A percentile compares a stretch with the other conserved stretches of the same genome.
phyloP scores from a whole-genome alignment of 2,888 invertebrate genomes.

The Ectobius pallidus region DNA sequence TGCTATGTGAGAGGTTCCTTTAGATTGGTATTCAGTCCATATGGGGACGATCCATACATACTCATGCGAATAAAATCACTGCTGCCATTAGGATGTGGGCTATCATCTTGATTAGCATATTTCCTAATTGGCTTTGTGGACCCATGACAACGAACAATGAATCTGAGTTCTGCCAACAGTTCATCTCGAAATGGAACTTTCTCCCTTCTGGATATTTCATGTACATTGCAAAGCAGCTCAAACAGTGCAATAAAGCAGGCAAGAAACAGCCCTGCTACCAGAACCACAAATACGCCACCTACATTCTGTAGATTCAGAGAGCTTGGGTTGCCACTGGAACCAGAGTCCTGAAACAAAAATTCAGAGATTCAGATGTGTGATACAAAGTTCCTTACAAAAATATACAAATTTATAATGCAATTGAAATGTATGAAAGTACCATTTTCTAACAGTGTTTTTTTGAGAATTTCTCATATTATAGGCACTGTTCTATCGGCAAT shows the following conservation, averaged over 20 bases:
- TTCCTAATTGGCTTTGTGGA: slow-evolving; percentile 71
- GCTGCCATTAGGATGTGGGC: not conserved
- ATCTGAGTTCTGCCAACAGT: slow-evolving; percentile 71
- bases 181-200: slow-evolving; percentile 68
- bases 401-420: too few relatives aligned
- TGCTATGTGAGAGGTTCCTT: slow-evolving; percentile 8
- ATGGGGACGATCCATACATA: not conserved
- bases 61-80: not conserved
- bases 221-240: slow-evolving; percentile 39
- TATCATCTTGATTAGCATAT: slow-evolving; percentile 51
- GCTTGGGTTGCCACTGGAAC: slow-evolving; percentile 33
- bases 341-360: slow-evolving; percentile 30
- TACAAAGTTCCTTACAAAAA: too few relatives aligned
- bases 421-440: too few relatives aligned
- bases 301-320: slow-evolving; percentile 39
- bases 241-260: slow-evolving; percentile 36
- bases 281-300: slow-evolving; percentile 43
- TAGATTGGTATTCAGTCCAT: not conserved
- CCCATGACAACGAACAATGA: slow-evolving; percentile 72
- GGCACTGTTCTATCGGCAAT: too few relatives aligned
- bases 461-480: too few relatives aligned
- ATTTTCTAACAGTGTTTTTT: too few relatives aligned
- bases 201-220: slow-evolving; percentile 28
- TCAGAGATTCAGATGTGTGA: too few relatives aligned
- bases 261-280: slow-evolving; percentile 34